A percentile compares a stretch with the other conserved stretches of the same genome.
phyloP scores from a whole-genome alignment of 2,888 invertebrate species.

The Brenthis ino region DNA sequence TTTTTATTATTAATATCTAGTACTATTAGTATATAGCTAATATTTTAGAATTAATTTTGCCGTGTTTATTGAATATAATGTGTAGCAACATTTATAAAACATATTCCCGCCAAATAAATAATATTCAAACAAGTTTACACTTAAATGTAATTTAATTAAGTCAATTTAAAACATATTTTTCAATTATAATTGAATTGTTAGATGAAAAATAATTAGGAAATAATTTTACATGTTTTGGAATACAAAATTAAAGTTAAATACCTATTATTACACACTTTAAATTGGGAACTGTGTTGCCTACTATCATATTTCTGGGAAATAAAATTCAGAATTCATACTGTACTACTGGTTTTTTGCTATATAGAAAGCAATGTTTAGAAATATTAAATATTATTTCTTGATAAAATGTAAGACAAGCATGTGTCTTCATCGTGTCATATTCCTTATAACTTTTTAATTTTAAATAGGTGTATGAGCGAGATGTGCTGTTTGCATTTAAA shows the following conservation, averaged over 20 bases:
- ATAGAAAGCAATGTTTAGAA: background rate
- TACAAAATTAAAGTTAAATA: background rate
- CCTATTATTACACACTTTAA: too few relatives aligned
- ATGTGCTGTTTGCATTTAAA: slow-evolving; percentile 75
- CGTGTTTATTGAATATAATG: slow-evolving; percentile 25
- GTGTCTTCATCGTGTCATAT: slow-evolving; percentile 78
- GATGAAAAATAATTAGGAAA: background rate
- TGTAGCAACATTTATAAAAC: slow-evolving; percentile 26
- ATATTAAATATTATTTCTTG: slow-evolving; percentile 4
- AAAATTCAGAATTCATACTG: background rate
- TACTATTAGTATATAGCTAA: slow-evolving; percentile 40
- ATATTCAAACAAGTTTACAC: slow-evolving; percentile 20
- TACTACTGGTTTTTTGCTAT: background rate
- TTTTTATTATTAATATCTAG: slow-evolving; percentile 39
- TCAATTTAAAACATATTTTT: background rate
- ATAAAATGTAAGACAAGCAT: slow-evolving; percentile 34
- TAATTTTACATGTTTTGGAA: slow-evolving; percentile 6
- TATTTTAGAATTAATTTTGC: slow-evolving; percentile 40
- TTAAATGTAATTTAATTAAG: slow-evolving; percentile 25
- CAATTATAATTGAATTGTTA: too few relatives aligned
- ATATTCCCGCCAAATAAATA: slow-evolving; percentile 37
- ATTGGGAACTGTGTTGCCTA: too few relatives aligned
- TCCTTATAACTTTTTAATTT: slow-evolving; percentile 69
- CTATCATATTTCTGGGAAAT: too few relatives aligned
- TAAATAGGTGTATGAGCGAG: slow-evolving; percentile 60